Percentiles rank a stretch among this genome's conserved stretches.
These are phyloP conservation scores for Cephus pulcher DNA, from an alignment of 2,888 invertebrate species.

Conservation along the genomic window DNA sequence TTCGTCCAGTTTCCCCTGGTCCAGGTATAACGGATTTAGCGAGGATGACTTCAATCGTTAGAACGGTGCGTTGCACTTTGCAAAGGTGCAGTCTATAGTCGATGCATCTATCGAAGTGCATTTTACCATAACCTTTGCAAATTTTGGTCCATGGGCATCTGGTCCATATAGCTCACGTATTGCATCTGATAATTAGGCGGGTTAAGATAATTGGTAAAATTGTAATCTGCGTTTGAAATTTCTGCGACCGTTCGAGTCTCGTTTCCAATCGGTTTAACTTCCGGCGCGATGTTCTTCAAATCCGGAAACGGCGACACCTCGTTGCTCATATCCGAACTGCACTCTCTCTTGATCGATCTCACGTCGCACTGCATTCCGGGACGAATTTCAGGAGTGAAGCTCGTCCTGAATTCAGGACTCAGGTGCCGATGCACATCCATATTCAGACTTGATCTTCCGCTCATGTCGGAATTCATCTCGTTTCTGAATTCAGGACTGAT, in stretches of 20 bases:
- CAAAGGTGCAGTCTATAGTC: not conserved
- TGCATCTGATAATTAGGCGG: conserved; percentile 57
- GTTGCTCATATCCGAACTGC: conserved; percentile 34
- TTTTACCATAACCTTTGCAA: conserved; percentile 59
- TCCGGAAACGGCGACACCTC: conserved; percentile 44
- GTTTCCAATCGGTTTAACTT: conserved; percentile 32
- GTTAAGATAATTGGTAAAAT: conserved; percentile 50
- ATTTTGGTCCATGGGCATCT: conserved; percentile 54
- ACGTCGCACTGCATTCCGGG: conserved; percentile 26
- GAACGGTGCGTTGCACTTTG: not conserved
- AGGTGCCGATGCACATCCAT: conserved; percentile 41
- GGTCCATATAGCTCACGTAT: conserved; percentile 60
- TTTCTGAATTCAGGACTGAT: conserved; percentile 45
- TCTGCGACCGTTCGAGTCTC: conserved; percentile 49
- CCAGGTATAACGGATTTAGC: not conserved
- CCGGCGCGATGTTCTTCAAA: conserved; percentile 34
- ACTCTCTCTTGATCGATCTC: conserved; percentile 50
- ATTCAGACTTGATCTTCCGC: conserved; percentile 38
- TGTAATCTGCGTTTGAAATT: conserved; percentile 48
- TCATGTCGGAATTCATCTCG: conserved; percentile 37
- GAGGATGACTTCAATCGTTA: not conserved
- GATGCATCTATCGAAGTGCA: not conserved
- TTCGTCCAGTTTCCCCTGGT: not conserved
- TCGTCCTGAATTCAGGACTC: conserved; percentile 44
- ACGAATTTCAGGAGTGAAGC: conserved; percentile 38